Percentiles rank a stretch among this genome's conserved stretches.
Evolutionary conservation across 2,797 vertebrate genomes (phyloP).

Genomic region (Dromococcyx pavoninus): DNA sequence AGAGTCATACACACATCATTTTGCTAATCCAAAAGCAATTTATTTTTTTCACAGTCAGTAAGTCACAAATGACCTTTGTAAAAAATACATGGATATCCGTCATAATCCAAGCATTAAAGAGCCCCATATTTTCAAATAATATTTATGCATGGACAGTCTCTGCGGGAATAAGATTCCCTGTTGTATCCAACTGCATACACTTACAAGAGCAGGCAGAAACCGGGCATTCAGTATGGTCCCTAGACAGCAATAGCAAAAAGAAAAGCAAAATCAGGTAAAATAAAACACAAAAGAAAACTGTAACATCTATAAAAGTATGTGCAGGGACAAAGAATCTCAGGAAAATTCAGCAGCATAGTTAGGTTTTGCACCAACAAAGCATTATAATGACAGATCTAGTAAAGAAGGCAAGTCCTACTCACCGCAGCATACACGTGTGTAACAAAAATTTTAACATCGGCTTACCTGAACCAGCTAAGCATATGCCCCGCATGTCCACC

Average conservation of each 20-base stretch:
- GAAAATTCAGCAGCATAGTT: background rate
- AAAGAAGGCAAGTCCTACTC: background rate
- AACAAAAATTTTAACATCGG: background rate
- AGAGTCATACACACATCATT: slow-evolving; percentile 60
- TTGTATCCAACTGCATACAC: slow-evolving; percentile 99
- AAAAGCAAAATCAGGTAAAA: background rate
- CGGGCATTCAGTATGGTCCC: slow-evolving; percentile 95
- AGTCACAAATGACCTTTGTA: slow-evolving; percentile 51
- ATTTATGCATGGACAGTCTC: slow-evolving; percentile 86
- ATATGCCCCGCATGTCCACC: slow-evolving; percentile 98
- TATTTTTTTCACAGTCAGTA: slow-evolving; percentile 65
- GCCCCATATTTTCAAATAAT: background rate
- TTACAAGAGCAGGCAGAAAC: slow-evolving; percentile 97
- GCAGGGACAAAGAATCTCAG: background rate
- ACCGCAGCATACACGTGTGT: background rate
- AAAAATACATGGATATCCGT: slow-evolving; percentile 29
- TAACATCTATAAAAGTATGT: background rate
- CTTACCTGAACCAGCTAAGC: slow-evolving; percentile 98
- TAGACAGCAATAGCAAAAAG: slow-evolving; percentile 42
- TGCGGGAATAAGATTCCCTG: slow-evolving; percentile 93
- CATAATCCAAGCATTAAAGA: background rate
- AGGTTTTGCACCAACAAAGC: background rate
- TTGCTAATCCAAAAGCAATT: slow-evolving; percentile 63
- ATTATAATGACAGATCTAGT: background rate
- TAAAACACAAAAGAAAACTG: background rate